These are phyloP conservation scores for Drosophila yakuba DNA, from an alignment of 1,140 invertebrate species.

Conservation along the genomic window DNA sequence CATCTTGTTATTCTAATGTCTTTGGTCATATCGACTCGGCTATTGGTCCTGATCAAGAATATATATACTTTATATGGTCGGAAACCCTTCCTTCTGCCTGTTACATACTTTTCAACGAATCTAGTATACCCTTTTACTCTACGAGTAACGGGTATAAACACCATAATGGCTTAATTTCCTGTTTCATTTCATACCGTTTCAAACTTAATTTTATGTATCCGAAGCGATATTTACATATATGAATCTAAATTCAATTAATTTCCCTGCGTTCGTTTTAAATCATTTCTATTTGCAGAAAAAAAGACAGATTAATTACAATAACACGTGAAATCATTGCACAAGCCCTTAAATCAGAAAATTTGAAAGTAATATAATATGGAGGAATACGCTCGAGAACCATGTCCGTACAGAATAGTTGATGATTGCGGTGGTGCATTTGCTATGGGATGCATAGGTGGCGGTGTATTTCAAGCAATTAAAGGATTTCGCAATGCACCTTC, in stretches of 20 bases:
- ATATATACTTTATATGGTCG: too few relatives aligned
- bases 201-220: too few relatives aligned
- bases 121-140: too few relatives aligned
- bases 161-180: too few relatives aligned
- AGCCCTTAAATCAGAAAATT: not conserved
- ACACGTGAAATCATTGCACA: not conserved
- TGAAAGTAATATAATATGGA: conserved; percentile 8
- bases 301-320: not conserved
- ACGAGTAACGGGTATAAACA: too few relatives aligned
- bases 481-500: conserved; percentile 45
- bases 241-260: not conserved
- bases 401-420: conserved; percentile 39
- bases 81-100: too few relatives aligned
- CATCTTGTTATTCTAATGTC: too few relatives aligned
- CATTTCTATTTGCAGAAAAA: not conserved
- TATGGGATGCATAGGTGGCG: conserved; percentile 40
- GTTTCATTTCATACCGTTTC: too few relatives aligned
- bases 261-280: not conserved
- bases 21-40: too few relatives aligned
- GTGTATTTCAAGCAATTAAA: conserved; percentile 41
- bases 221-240: too few relatives aligned
- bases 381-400: conserved; percentile 38
- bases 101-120: too few relatives aligned
- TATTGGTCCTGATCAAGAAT: too few relatives aligned
- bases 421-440: conserved; percentile 39